Conservation (phyloP, 2,113 vertebrate species). For the Natator depressus region DNA sequence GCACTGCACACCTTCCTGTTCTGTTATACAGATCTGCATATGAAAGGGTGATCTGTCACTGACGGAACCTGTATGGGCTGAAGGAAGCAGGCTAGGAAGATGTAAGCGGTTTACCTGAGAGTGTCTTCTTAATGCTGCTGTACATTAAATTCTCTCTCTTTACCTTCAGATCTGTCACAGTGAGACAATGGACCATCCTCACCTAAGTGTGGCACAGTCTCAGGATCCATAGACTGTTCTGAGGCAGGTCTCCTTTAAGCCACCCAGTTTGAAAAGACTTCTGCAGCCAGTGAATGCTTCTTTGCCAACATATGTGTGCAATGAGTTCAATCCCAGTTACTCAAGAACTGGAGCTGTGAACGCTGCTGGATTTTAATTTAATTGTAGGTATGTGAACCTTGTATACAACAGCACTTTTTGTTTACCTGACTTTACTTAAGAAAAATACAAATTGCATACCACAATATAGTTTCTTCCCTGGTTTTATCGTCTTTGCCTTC, state of each 20-base stretch:
- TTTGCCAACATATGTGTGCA: not conserved
- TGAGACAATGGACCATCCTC: not conserved
- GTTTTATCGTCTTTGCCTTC: not conserved
- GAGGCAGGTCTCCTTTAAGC: not conserved
- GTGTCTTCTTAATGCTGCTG: conserved; percentile 25
- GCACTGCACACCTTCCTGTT: conserved; percentile 33
- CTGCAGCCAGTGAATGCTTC: not conserved
- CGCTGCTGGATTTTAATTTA: not conserved
- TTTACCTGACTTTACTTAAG: not conserved
- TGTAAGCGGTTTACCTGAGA: conserved; percentile 37
- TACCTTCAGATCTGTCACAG: conserved; percentile 36
- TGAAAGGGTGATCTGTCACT: conserved; percentile 3
- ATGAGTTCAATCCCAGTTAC: not conserved
- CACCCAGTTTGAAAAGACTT: not conserved
- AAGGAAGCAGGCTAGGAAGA: conserved; percentile 34
- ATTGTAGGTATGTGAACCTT: not conserved
- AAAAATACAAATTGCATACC: not conserved
- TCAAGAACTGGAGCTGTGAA: not conserved
- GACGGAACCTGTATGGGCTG: not conserved
- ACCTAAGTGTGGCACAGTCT: not conserved
- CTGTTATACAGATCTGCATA: conserved; percentile 40
- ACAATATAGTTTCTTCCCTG: not conserved
- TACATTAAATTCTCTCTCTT: not conserved
- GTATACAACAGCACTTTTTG: not conserved
- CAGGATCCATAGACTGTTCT: not conserved